phyloP scores from a whole-genome alignment of 2,797 vertebrate species.

The Ptychobarbus kaznakovi region DNA sequence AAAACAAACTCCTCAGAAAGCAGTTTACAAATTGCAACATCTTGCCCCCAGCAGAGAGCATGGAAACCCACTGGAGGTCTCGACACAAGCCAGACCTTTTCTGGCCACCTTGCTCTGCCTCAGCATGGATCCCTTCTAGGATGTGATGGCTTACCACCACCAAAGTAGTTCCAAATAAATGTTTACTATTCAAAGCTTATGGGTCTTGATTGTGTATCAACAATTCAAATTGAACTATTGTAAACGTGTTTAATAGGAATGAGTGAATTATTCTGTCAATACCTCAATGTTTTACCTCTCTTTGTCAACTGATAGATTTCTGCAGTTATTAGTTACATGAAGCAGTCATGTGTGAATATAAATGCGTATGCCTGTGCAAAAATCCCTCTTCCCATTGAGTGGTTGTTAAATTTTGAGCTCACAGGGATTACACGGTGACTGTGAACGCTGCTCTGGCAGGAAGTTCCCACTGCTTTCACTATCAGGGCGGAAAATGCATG shows the following conservation, averaged over 20 bases:
- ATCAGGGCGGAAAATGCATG: constrained; percentile 80
- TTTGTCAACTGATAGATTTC: neutral
- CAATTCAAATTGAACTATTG: neutral
- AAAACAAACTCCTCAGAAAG: constrained; percentile 28
- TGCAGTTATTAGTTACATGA: constrained; percentile 6
- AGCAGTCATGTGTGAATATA: constrained; percentile 14
- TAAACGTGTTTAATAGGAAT: neutral
- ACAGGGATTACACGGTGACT: constrained; percentile 58
- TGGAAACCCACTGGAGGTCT: constrained; percentile 50
- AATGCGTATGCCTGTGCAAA: constrained; percentile 23
- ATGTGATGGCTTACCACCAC: constrained; percentile 37
- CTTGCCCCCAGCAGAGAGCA: constrained; percentile 48
- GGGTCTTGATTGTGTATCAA: neutral
- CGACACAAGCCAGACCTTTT: constrained; percentile 34
- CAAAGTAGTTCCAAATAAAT: constrained; percentile 23
- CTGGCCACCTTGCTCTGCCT: constrained; percentile 21
- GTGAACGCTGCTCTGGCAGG: constrained; percentile 73
- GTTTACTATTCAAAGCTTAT: neutral
- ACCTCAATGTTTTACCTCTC: neutral
- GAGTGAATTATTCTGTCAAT: neutral
- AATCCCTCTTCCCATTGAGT: constrained; percentile 24
- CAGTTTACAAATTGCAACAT: constrained; percentile 60
- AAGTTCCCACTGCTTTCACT: constrained; percentile 81
- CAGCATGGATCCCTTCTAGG: constrained; percentile 34
- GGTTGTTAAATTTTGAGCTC: constrained; percentile 47